Evolutionary conservation across 2,113 vertebrate species (phyloP), one percentile per base, ranked within the genome.

Genomic region (Pseudopipra pipra): DNA sequence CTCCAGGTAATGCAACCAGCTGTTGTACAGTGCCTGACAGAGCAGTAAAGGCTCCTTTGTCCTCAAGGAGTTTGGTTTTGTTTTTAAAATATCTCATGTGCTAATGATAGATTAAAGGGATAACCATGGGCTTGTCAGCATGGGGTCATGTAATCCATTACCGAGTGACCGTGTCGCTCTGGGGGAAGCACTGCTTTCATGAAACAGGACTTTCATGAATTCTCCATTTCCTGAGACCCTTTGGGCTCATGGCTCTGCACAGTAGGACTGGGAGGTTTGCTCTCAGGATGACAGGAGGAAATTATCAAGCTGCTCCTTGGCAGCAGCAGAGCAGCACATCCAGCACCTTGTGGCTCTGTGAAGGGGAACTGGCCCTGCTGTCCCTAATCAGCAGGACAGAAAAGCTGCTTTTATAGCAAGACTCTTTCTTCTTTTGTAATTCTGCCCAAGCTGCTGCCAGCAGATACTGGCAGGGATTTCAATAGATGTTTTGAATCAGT

Each of bases 401-500:
- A 85, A 74, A 85, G 71, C 44, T 81, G 81, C 72, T 91, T 91
- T 87, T 87, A 52, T 55, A 74, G 61, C 61, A 67, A 74, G 80
- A 33, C 37, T 74, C 20, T 54, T 90, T 74, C 58, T 87, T 81
- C 76, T 76, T 94, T 84, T 89, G 61, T 91, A 35, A 33, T 85
- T 89, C 84, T 91, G 47, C 56, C 55, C 77, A 89, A 81, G 86
- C 76, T 56, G 59, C 76, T 92, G 93, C 72, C 51, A 83, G 86
- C n/a, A 85, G 87, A 89, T 78, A 67, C 27, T 91, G 81, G 70
- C 93, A 95, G 44, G 59, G 61, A 87, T 87, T 94, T 94, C 93
- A 94, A 35, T 70, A 84, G 76, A 68, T 84, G 76, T 41, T 92
- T 90, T 88, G 68, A 93, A 58, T 86, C 22, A 28, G 49, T 47